Percentiles rank a stretch among this genome's conserved stretches.
phyloP scores from a whole-genome alignment of 1,140 invertebrate species.

The Melitaea cinxia region DNA sequence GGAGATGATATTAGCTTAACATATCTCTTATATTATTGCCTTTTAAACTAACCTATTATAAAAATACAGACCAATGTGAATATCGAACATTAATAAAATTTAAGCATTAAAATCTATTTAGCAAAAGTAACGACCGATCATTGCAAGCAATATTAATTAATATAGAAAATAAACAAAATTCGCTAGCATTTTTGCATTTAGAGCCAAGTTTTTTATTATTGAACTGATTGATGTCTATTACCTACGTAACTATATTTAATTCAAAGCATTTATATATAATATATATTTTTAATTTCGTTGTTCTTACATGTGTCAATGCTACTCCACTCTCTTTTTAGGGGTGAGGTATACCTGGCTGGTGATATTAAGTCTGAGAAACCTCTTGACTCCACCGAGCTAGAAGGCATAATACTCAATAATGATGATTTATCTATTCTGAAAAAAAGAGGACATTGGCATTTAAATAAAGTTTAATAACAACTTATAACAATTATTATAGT shows the following conservation, averaged over 20 bases:
- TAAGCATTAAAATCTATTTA: neutral
- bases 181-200: conserved; percentile 8
- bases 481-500: too few species aligned
- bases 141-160: conserved; percentile 5
- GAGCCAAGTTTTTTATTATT: neutral
- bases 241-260: neutral
- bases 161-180: conserved; percentile 4
- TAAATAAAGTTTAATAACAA: too few species aligned
- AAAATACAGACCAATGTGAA: neutral
- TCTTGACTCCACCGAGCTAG: conserved; percentile 1
- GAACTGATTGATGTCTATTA: neutral
- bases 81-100: neutral
- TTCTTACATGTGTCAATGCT: conserved; percentile 15
- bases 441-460: neutral
- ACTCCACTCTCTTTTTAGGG: conserved; percentile 27
- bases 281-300: neutral
- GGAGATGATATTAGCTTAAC: neutral
- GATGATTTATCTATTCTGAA: conserved; percentile 15
- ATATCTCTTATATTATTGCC: neutral
- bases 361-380: neutral
- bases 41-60: neutral
- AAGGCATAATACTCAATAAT: conserved; percentile 4
- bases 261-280: neutral
- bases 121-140: neutral
- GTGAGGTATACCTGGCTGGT: conserved; percentile 4